phyloP scores from a whole-genome alignment of 2,797 vertebrate species.

The Danio albolineatus region DNA sequence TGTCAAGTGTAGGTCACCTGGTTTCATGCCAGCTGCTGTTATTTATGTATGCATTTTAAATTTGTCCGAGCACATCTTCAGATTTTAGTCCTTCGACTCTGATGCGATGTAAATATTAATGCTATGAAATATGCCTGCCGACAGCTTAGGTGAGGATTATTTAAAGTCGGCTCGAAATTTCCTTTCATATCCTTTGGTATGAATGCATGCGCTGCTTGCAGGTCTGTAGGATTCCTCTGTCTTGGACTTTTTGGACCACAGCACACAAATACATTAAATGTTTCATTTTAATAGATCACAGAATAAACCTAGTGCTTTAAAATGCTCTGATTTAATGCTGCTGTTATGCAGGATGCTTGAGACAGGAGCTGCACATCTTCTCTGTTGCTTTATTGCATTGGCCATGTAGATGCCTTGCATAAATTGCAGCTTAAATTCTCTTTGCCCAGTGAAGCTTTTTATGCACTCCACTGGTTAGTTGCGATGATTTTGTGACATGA shows the following conservation, averaged over 20 bases:
- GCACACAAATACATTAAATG: conserved; percentile 48
- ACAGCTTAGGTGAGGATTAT: conserved; percentile 59
- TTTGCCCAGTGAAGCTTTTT: background rate
- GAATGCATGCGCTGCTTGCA: conserved; percentile 14
- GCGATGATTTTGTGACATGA: background rate
- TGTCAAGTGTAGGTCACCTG: conserved; percentile 55
- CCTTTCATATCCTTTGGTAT: conserved; percentile 50
- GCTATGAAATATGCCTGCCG: conserved; percentile 62
- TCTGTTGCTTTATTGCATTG: conserved; percentile 23
- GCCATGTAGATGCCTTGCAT: conserved; percentile 13
- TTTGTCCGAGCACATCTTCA: conserved; percentile 61
- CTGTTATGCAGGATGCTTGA: conserved; percentile 41
- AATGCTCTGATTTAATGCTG: conserved; percentile 52
- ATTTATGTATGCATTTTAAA: conserved; percentile 66
- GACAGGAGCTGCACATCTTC: conserved; percentile 18
- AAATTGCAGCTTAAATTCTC: conserved; percentile 3
- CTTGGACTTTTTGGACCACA: conserved; percentile 33
- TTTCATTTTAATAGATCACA: conserved; percentile 47
- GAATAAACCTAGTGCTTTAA: conserved; percentile 45
- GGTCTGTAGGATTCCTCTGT: conserved; percentile 34
- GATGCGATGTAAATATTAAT: conserved; percentile 66
- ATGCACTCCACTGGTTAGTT: conserved; percentile 2
- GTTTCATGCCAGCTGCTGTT: conserved; percentile 61
- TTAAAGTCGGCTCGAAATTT: conserved; percentile 61
- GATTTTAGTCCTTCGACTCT: conserved; percentile 59